Conservation (phyloP, 2,113 vertebrate species). For the Prolemur simus region DNA sequence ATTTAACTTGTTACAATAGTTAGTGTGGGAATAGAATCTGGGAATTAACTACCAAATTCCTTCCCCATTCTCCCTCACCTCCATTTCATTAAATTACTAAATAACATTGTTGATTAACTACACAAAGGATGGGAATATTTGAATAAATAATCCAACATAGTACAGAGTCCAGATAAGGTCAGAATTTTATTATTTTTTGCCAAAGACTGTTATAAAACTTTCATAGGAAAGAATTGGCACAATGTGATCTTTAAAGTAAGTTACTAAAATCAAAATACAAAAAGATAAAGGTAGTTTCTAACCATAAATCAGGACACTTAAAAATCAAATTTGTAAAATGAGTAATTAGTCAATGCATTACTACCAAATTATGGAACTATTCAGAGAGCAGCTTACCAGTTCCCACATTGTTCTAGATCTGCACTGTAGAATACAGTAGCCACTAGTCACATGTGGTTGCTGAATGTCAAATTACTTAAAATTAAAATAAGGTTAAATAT, state of each 20-base stretch:
- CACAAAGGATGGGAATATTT: neutral
- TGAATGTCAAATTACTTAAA: slow-evolving; percentile 43
- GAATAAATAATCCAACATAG: neutral
- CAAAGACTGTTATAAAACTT: slow-evolving; percentile 1
- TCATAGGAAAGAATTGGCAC: neutral
- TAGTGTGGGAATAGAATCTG: neutral
- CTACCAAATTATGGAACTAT: slow-evolving; percentile 7
- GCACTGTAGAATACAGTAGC: neutral
- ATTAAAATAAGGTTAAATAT: neutral
- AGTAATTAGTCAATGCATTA: neutral
- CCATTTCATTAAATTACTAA: slow-evolving; percentile 53
- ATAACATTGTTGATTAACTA: slow-evolving; percentile 13
- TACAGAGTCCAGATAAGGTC: neutral
- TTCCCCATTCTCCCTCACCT: neutral
- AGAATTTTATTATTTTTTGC: neutral
- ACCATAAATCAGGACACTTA: neutral
- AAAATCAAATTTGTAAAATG: slow-evolving; percentile 13
- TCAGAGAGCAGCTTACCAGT: neutral
- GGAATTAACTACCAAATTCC: slow-evolving; percentile 30
- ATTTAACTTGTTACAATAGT: neutral
- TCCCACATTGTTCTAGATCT: neutral
- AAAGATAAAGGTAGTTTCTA: neutral
- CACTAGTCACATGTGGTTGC: neutral
- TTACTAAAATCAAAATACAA: slow-evolving; percentile 35
- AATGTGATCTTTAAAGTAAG: neutral